Conservation (phyloP, 2,888 invertebrate species). For the Drosophila formosana region DNA sequence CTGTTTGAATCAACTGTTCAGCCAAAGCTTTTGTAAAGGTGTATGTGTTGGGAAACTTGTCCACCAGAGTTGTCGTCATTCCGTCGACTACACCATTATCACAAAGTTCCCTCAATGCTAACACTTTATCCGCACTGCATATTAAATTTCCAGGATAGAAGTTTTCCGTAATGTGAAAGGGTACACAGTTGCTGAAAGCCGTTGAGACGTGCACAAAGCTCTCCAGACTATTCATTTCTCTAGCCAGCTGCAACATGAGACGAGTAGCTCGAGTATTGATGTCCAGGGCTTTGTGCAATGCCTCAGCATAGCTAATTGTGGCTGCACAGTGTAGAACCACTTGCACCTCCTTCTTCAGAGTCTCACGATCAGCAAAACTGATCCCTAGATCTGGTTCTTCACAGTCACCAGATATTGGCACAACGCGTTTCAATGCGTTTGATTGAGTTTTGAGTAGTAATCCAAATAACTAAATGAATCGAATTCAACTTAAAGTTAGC, state of each 20-base stretch:
- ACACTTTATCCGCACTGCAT: conserved; percentile 80
- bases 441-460: conserved; percentile 62
- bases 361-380: conserved; percentile 76
- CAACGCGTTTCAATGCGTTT: conserved; percentile 78
- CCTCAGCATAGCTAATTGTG: conserved; percentile 92
- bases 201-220: conserved; percentile 89
- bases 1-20: conserved; percentile 87
- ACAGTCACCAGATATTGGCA: conserved; percentile 84
- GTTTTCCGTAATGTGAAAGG: conserved; percentile 82
- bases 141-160: conserved; percentile 82
- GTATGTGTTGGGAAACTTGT: conserved; percentile 89
- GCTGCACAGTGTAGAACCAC: conserved; percentile 95
- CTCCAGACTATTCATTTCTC: conserved; percentile 86
- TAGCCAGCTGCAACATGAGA: conserved; percentile 88
- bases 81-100: conserved; percentile 81
- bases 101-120: conserved; percentile 76
- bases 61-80: conserved; percentile 72
- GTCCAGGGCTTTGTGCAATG: conserved; percentile 88
- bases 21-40: conserved; percentile 90
- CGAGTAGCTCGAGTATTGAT: conserved; percentile 90
- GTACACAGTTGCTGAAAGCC: conserved; percentile 88
- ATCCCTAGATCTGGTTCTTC: conserved; percentile 82
- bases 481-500: too few relatives aligned
- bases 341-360: conserved; percentile 83
- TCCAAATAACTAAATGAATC: conserved; percentile 14